Evolutionary conservation across 1,140 invertebrate species (phyloP).

Genomic region (Cyrtorhinus lividipennis): DNA sequence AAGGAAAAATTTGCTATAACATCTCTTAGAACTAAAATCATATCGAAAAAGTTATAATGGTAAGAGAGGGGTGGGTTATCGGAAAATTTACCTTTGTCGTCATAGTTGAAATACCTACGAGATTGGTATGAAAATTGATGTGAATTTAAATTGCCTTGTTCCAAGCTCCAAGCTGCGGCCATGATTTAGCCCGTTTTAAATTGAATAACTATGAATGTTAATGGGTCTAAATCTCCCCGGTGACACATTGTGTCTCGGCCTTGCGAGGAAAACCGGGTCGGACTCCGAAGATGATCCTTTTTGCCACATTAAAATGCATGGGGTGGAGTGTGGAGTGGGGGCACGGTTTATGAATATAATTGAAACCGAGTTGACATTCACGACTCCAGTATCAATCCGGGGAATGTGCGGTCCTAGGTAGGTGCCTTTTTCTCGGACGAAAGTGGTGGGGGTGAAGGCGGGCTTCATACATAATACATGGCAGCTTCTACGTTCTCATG

Average conservation of each 20-base stretch:
- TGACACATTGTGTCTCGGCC: not conserved
- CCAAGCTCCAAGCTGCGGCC: no score
- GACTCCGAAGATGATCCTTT: not conserved
- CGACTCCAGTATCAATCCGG: not conserved
- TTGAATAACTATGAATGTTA: not conserved
- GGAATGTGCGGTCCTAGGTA: not conserved
- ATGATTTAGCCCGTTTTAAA: no score
- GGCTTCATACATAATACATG: slow-evolving; percentile 1
- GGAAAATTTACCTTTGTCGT: no score
- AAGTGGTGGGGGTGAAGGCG: not conserved
- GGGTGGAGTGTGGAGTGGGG: not conserved
- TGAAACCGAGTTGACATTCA: not conserved
- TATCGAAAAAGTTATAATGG: no score
- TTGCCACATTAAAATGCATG: not conserved
- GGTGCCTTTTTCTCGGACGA: not conserved
- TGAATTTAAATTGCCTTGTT: no score
- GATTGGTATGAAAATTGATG: no score
- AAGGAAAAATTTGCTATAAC: no score
- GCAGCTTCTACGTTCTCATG: not conserved
- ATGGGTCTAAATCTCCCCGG: not conserved
- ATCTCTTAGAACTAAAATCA: no score
- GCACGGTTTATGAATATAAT: not conserved
- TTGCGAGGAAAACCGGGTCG: no score
- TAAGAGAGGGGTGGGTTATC: no score
- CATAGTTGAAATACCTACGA: no score